Evolutionary conservation across 2,113 vertebrate species (phyloP).

Genomic region (Protobothrops flavoviridis): DNA sequence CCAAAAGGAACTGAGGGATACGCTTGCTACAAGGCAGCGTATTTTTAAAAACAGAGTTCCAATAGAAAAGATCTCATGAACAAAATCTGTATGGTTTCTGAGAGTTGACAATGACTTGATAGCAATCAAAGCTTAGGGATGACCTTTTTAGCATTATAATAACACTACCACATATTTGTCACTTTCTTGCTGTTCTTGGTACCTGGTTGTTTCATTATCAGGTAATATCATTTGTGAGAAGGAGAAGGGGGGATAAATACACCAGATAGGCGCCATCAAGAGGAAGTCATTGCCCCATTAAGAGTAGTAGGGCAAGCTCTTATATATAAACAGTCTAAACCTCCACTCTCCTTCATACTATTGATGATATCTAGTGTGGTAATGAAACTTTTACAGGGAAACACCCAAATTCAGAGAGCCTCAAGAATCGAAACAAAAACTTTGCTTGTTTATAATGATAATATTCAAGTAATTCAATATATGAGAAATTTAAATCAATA

Average conservation of each 20-base stretch:
- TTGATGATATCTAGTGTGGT: not conserved
- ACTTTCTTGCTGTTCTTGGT: not conserved
- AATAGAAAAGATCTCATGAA: not conserved
- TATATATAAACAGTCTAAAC: not conserved
- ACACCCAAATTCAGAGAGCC: not conserved
- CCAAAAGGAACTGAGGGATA: not conserved
- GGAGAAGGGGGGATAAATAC: not conserved
- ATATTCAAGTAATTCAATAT: not conserved
- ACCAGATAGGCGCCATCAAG: not conserved
- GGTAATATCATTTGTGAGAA: not conserved
- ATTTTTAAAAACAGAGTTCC: not conserved
- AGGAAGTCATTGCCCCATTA: not conserved
- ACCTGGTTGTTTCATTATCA: not conserved
- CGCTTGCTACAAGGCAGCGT: not conserved
- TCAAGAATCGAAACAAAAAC: not conserved
- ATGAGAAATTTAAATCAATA: not conserved
- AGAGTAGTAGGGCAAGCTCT: not conserved
- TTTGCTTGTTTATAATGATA: not conserved
- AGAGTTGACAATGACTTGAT: not conserved
- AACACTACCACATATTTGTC: not conserved
- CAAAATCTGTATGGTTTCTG: not conserved
- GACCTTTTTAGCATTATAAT: not conserved
- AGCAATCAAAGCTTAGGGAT: not conserved
- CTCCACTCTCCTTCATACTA: not conserved
- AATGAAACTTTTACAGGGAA: not conserved